phyloP scores from a whole-genome alignment of 2,888 invertebrate genomes.

The Diarsia dahlii region DNA sequence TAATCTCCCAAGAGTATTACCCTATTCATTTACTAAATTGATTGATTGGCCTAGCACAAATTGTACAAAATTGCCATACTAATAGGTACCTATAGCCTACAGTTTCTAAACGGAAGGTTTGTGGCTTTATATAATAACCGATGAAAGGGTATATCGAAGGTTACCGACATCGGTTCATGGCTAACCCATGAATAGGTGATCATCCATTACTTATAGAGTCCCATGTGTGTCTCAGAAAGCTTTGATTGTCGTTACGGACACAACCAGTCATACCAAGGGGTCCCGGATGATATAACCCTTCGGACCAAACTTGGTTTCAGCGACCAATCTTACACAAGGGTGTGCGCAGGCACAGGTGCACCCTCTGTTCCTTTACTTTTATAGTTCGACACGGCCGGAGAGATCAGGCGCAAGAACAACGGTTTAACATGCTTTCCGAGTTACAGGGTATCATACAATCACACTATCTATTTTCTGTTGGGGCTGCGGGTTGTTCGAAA shows the following conservation, averaged over 20 bases:
- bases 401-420: too few species aligned
- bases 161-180: background rate
- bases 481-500: too few species aligned
- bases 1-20: background rate
- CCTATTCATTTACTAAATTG: conserved; percentile 24
- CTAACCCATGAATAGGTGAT: background rate
- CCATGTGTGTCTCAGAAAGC: background rate
- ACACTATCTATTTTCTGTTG: too few species aligned
- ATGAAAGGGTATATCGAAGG: background rate
- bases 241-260: background rate
- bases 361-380: too few species aligned
- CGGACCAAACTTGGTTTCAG: too few species aligned
- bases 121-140: background rate
- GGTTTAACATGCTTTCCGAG: too few species aligned
- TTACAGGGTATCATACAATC: too few species aligned
- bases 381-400: too few species aligned
- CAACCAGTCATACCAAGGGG: background rate
- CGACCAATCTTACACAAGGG: too few species aligned
- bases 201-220: background rate
- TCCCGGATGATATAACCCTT: too few species aligned
- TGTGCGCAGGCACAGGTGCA: too few species aligned
- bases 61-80: background rate
- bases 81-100: background rate
- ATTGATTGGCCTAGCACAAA: conserved; percentile 19
- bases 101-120: background rate